Evolutionary conservation across 2,797 vertebrate genomes (phyloP).

Genomic region (Tokudaia muenninki): DNA sequence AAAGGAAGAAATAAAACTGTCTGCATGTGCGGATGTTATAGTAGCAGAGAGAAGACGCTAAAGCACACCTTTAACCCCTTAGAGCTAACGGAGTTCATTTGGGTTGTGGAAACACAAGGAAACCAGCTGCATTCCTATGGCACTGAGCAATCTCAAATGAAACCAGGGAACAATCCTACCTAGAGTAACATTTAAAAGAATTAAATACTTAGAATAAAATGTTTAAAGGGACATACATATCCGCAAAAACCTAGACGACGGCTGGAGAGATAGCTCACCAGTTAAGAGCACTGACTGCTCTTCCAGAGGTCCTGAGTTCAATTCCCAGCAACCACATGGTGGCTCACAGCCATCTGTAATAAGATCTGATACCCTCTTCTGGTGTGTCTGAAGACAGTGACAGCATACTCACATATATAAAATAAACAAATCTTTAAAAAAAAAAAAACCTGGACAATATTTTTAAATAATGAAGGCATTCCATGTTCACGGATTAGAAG

Average conservation of each 20-base stretch:
- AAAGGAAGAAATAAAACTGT: neutral
- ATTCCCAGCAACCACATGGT: neutral
- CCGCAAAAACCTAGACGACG: neutral
- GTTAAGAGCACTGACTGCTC: neutral
- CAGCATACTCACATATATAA: neutral
- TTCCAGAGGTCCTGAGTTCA: too few species aligned
- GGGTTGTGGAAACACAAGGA: neutral
- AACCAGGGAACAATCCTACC: neutral
- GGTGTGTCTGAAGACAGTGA: too few species aligned
- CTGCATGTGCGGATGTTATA: neutral
- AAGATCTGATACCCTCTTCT: too few species aligned
- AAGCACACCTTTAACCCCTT: neutral
- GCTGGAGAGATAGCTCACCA: neutral
- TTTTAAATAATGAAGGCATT: constrained; percentile 24
- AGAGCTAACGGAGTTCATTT: neutral
- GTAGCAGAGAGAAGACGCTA: neutral
- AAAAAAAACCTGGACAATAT: neutral
- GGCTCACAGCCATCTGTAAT: neutral
- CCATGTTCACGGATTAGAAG: neutral
- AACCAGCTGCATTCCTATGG: neutral
- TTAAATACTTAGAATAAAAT: constrained; percentile 17
- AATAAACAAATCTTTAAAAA: neutral
- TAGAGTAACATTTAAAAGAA: constrained; percentile 19
- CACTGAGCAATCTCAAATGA: neutral
- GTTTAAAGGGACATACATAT: neutral